Conservation (phyloP, 2,113 vertebrate genomes). For the Delphinus delphis region DNA sequence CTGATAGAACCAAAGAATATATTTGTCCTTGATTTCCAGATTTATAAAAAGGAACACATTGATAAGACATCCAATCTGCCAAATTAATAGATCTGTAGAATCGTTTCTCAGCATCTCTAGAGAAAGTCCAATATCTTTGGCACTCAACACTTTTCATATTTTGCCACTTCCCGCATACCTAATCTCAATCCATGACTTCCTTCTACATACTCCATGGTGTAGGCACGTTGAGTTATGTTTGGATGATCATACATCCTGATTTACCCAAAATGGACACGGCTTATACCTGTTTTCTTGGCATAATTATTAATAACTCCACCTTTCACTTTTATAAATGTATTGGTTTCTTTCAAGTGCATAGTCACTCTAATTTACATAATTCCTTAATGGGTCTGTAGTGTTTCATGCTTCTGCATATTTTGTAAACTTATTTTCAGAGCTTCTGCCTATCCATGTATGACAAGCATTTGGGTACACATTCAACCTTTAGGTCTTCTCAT, state of each 20-base stretch:
- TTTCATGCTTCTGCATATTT: background rate
- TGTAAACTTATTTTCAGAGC: background rate
- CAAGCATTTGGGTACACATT: background rate
- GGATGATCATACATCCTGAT: background rate
- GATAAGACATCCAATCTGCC: background rate
- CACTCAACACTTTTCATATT: background rate
- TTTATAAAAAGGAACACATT: background rate
- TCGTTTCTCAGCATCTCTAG: background rate
- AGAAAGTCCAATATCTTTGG: background rate
- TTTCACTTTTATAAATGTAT: background rate
- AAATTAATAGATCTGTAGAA: background rate
- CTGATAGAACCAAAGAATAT: background rate
- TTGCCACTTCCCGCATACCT: background rate
- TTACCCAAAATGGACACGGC: background rate
- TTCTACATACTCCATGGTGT: background rate
- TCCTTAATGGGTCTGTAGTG: background rate
- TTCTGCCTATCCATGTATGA: background rate
- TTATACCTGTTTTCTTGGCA: background rate
- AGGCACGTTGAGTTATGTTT: background rate
- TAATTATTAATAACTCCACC: background rate
- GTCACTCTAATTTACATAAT: background rate
- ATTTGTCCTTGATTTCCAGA: background rate
- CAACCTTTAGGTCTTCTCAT: background rate
- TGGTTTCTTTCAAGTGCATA: background rate
- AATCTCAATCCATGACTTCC: background rate